Evolutionary conservation across 2,113 vertebrate genomes (phyloP), one percentile per base, ranked within the genome.

Genomic region (Zosterops japonicus): DNA sequence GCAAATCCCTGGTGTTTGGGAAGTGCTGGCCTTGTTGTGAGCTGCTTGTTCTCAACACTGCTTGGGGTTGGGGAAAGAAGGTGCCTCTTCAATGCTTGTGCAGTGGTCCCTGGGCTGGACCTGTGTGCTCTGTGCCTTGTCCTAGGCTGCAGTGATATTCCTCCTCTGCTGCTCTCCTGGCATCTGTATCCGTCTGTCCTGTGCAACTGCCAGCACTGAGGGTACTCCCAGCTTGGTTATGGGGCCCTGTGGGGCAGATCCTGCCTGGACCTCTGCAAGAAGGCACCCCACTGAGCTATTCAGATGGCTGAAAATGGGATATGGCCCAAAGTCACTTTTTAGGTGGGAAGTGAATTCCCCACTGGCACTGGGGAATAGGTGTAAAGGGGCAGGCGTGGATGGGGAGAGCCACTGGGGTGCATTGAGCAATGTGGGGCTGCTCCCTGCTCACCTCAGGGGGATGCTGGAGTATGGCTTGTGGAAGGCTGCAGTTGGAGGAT

Each of bases 391-490:
- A 57, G 42, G n/a, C 27, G 5, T 0, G 3, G 20, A 1, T 41
- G 53, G 31, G n/a, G 14, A 23, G 41, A 60, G 55, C 36, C n/a
- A 27, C 39, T 35, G 59, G 47, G 25, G 8, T 5, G 11, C 44
- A 1, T 8, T 20, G 7, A 46, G 41, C 77, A 29, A 6, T 6
- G 14, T 15, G 17, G 28, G 75, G 44, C 70, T 3, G 3, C 13
- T 55, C 19, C 18, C 36, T 72, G 63, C 59, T 57, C 1, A 0
- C 23, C 46, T 36, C 0, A 0, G 49, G 9, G 22, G 8, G 4
- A 29, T 60, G 49, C 31, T 60, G 80, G 18, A 28, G 35, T 39
- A 7, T 3, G 8, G n/a, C 57, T 46, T 20, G n/a, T 55, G 44
- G 35, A 47, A 83, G 71, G 47, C 64, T 36, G 53, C 15, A 20